Base-by-base conservation (phyloP, 2,797 vertebrate genomes). In the Perdix hodgsoniae region DNA sequence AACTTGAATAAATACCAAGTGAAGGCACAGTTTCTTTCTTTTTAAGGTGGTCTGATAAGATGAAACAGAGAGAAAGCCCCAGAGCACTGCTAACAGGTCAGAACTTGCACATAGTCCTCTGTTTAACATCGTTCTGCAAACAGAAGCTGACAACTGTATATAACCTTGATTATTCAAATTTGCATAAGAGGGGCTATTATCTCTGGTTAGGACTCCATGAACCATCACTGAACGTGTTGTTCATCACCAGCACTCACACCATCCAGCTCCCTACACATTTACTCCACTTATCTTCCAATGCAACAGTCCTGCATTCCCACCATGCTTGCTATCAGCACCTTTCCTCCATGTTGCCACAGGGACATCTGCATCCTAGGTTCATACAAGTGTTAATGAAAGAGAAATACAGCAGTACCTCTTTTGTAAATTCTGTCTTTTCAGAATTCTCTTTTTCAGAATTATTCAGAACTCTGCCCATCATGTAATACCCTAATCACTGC, bases 311-410 rank as follows among this genome's bases (percentile, higher is more conserved):
- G 49, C 70, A 24, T 40, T 60, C 44, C 39, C 45, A 42, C 31
- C 39, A 21, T 1, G 0, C 45, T 14, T 1, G 0, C 52, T 16
- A 29, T 7, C 31, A 24, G 37, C 49, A 31, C 3, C 2, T 9
- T 33, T 44, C 44, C 37, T 64, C 71, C 33, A 9, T 33, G 24
- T 3, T 49, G 22, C 75, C 31, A 49, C 42, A 57, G 35, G 54
- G 54, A 7, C 26, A 37, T 40, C 12, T 10, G 23, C 22, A 33
- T 54, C 60, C 39, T 5, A 42, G 44, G 22, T 22, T 77, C 54
- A 22, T 17, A 44, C 23, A 37, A 23, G 15, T 45, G 14, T 45
- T 40, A 35, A 27, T 16, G 12, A n/a, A 76, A 23, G 65, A 76
- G 29, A 64, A 59, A 65, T 33, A 49, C 19, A 47, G 21, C 31